Percentiles rank a stretch among this genome's conserved stretches.
These are phyloP conservation scores for Embidobia sp. DNA, from an alignment of 2,888 invertebrate genomes.

Conservation along the genomic window DNA sequence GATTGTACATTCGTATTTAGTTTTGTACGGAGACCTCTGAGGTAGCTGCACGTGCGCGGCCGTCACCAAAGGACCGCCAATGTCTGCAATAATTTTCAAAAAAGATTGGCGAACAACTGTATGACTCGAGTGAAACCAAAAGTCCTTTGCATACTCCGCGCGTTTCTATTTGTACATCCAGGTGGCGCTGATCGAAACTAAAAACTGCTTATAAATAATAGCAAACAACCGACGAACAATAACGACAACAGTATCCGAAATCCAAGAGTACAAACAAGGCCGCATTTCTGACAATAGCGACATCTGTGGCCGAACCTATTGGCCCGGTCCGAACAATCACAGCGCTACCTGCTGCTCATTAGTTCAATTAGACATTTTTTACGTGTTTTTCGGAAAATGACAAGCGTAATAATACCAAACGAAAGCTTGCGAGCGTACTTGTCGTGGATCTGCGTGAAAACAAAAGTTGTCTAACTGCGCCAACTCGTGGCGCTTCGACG, in stretches of 20 bases:
- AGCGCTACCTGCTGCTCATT: slow-evolving; percentile 35
- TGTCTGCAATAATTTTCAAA: slow-evolving; percentile 29
- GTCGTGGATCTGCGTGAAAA: too few relatives aligned
- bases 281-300: slow-evolving; percentile 11
- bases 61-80: slow-evolving; percentile 22
- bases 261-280: slow-evolving; percentile 12
- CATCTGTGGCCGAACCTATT: too few relatives aligned
- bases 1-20: slow-evolving; percentile 42
- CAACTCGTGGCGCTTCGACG: too few relatives aligned
- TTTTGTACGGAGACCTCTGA: slow-evolving; percentile 22
- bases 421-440: background rate
- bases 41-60: slow-evolving; percentile 14
- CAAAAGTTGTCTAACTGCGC: too few relatives aligned
- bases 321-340: background rate
- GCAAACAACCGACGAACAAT: background rate
- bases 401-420: slow-evolving; percentile 4
- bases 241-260: background rate
- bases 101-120: too few relatives aligned
- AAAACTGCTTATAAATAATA: too few relatives aligned
- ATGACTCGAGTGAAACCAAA: too few relatives aligned
- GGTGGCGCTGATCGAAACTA: slow-evolving; percentile 44
- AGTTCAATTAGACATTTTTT: slow-evolving; percentile 31
- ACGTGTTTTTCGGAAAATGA: slow-evolving; percentile 9
- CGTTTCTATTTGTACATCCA: slow-evolving; percentile 11
- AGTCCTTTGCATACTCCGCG: background rate